These are phyloP conservation scores for Harpegnathos saltator DNA, from an alignment of 1,140 invertebrate genomes.

Conservation along the genomic window DNA sequence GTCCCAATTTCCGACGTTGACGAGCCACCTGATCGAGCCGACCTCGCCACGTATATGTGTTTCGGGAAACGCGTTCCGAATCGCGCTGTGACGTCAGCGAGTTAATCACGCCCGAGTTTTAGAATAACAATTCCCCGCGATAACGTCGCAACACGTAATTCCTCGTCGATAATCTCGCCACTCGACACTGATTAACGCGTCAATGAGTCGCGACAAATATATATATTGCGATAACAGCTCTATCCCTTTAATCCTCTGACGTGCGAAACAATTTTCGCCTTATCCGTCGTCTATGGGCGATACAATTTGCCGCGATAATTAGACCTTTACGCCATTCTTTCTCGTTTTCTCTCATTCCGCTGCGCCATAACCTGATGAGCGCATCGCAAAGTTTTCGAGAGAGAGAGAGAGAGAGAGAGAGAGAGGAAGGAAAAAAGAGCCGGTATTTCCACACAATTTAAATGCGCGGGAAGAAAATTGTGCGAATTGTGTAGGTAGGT, in stretches of 20 bases:
- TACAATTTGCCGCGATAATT: neutral
- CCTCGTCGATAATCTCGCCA: conserved; percentile 4
- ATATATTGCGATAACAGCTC: neutral
- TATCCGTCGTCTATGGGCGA: too few species aligned
- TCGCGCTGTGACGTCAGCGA: conserved; percentile 23
- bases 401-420: too few species aligned
- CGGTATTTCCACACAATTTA: too few species aligned
- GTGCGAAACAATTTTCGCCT: neutral
- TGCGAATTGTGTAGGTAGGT: too few species aligned
- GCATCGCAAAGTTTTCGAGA: too few species aligned
- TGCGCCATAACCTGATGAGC: too few species aligned
- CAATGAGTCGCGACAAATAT: conserved; percentile 13
- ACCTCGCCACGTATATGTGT: neutral
- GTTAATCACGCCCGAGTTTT: conserved; percentile 8
- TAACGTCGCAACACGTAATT: conserved; percentile 12
- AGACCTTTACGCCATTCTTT: too few species aligned
- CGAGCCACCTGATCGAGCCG: conserved; percentile 10
- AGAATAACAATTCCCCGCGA: conserved; percentile 19
- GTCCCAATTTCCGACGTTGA: conserved; percentile 52
- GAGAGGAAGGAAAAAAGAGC: too few species aligned
- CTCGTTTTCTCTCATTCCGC: too few species aligned
- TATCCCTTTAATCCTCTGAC: neutral
- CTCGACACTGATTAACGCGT: conserved; percentile 18
- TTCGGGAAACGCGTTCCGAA: neutral
- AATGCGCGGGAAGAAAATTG: too few species aligned